Base-by-base conservation (phyloP, 2,888 invertebrate genomes). In the Drosophila percnosoma region DNA sequence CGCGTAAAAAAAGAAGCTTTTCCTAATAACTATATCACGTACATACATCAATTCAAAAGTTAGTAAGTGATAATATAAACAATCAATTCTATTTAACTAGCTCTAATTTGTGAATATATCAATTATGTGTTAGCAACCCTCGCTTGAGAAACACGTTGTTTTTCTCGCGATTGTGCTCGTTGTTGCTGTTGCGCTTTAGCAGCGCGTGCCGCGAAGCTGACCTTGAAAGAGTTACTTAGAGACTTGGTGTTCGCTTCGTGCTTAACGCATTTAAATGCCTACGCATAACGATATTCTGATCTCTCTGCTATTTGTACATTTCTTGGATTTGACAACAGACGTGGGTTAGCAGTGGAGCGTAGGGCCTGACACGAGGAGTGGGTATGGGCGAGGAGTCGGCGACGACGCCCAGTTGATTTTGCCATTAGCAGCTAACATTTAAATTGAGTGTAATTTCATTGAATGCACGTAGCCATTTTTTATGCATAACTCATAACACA, bases 141-240 rank as follows among this genome's bases (percentile, higher is more conserved):
- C 15, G 3, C n/a, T 24, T 7, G 36, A 38, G 21, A 61, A 48
- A 40, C 80, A 75, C 80, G 70, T 68, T 73, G n/a, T 13, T 33
- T 58, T 48, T 36, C 13, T 18, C 7, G 36, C 2, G 15, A 7
- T 7, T 6, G 15, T 36, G 15, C 7, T 2, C 21, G 1, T 21
- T 33, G 11, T 40, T 29, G 11, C 18, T 6, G 27, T 53, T 34
- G 24, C 4, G 10, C 18, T 54, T 55, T n/a, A 6, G 18, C 13
- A 8, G 10, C 65, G 66, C 59, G 55, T 64, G 74, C 13, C 52
- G 40, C 55, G 0, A 60, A 53, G 63, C 57, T 65, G 70, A 68
- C 63, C 66, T 69, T 78, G 60, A 61, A 63, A 59, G 48, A 33
- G 27, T 33, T 29, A 49, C 67, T 51, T 42, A 48, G 48, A 15